These are phyloP conservation scores for Oreonectes daqikongensis DNA, from an alignment of 2,797 vertebrate genomes.

Conservation along the genomic window DNA sequence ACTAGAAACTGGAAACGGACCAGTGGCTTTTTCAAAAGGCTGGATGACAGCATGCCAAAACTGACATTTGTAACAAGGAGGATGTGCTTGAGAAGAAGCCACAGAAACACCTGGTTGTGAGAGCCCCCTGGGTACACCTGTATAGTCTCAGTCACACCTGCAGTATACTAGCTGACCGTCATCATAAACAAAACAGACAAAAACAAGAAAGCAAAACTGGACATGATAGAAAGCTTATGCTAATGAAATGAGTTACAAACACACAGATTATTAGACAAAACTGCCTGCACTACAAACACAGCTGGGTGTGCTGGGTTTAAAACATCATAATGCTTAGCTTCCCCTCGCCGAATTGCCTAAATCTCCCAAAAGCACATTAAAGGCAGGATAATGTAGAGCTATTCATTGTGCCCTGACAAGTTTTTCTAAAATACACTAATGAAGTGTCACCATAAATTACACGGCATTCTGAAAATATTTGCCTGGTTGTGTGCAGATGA, in stretches of 20 bases:
- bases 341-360: conserved; percentile 21
- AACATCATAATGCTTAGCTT: conserved; percentile 16
- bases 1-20: background rate
- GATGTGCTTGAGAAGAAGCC: background rate
- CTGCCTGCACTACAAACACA: conserved; percentile 38
- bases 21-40: background rate
- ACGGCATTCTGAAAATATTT: background rate
- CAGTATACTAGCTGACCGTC: conserved; percentile 21
- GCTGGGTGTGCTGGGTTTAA: conserved; percentile 16
- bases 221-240: conserved; percentile 29
- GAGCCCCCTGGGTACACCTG: background rate
- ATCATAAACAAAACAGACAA: conserved; percentile 26
- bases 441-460: conserved; percentile 29
- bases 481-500: background rate
- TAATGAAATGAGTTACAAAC: conserved; percentile 30
- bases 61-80: background rate
- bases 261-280: conserved; percentile 31
- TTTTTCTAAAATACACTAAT: conserved; percentile 37
- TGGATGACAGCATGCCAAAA: background rate
- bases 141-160: background rate
- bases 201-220: conserved; percentile 26
- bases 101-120: background rate
- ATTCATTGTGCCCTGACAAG: conserved; percentile 15
- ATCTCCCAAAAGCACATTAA: conserved; percentile 35
- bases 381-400: conserved; percentile 4